Evolutionary conservation across 2,113 vertebrate species (phyloP).

Genomic region (Acanthisitta chloris): DNA sequence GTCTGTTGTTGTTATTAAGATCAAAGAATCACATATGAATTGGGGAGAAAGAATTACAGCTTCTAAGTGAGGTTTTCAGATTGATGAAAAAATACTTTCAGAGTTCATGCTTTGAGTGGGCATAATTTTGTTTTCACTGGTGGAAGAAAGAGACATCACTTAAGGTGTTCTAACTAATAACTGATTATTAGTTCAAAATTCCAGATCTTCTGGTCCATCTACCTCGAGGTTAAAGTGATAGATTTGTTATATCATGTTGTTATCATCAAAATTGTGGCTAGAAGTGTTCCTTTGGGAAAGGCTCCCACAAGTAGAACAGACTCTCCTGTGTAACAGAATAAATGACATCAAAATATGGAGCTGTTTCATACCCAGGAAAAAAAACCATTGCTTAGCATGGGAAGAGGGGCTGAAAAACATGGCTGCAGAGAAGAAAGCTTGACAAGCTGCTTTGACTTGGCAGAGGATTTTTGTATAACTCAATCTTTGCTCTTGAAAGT

Average conservation of each 20-base stretch:
- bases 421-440: background rate
- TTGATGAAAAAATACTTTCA: background rate
- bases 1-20: background rate
- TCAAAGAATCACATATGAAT: background rate
- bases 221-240: background rate
- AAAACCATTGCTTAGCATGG: background rate
- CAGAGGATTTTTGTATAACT: background rate
- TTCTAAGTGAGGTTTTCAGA: background rate
- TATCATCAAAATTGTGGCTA: background rate
- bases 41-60: background rate
- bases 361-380: slow-evolving; percentile 24
- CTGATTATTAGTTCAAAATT: background rate
- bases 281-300: background rate
- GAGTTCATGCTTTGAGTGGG: background rate
- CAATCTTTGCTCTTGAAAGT: background rate
- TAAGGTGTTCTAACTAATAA: background rate
- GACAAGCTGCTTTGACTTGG: background rate
- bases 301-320: background rate
- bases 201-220: background rate
- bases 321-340: background rate
- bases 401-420: background rate
- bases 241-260: background rate
- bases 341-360: background rate
- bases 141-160: background rate
- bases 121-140: background rate